phyloP scores from a whole-genome alignment of 2,113 vertebrate species.

The Festucalex cinctus region DNA sequence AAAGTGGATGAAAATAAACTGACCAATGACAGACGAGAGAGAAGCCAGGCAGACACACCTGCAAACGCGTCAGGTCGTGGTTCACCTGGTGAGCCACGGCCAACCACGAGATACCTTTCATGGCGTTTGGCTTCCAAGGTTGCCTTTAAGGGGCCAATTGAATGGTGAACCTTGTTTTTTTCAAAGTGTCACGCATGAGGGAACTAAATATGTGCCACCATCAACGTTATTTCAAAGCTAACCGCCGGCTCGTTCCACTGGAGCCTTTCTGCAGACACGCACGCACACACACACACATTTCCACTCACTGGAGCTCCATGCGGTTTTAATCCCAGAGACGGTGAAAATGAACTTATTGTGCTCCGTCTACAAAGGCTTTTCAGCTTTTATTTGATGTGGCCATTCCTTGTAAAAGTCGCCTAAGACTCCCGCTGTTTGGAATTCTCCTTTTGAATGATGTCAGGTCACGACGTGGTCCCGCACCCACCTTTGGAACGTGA shows the following conservation, averaged over 20 bases:
- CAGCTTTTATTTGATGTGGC: conserved; percentile 64
- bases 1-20: conserved; percentile 25
- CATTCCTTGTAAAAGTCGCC: conserved; percentile 61
- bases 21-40: conserved; percentile 19
- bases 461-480: background rate
- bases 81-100: conserved; percentile 3
- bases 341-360: conserved; percentile 70
- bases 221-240: conserved; percentile 75
- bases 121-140: conserved; percentile 56
- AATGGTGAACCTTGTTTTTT: conserved; percentile 48
- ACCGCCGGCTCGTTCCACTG: conserved; percentile 55
- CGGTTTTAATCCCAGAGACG: conserved; percentile 62
- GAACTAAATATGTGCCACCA: conserved; percentile 61
- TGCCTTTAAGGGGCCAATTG: conserved; percentile 59
- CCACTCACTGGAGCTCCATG: conserved; percentile 10
- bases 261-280: conserved; percentile 43
- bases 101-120: conserved; percentile 52
- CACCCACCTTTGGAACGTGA: conserved; percentile 78
- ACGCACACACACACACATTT: conserved; percentile 17
- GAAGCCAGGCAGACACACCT: background rate
- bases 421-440: conserved; percentile 39
- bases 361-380: conserved; percentile 62
- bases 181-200: conserved; percentile 45
- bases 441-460: conserved; percentile 33
- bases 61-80: background rate